Conservation (phyloP, 2,797 vertebrate species). For the Darevskia nairensis region DNA sequence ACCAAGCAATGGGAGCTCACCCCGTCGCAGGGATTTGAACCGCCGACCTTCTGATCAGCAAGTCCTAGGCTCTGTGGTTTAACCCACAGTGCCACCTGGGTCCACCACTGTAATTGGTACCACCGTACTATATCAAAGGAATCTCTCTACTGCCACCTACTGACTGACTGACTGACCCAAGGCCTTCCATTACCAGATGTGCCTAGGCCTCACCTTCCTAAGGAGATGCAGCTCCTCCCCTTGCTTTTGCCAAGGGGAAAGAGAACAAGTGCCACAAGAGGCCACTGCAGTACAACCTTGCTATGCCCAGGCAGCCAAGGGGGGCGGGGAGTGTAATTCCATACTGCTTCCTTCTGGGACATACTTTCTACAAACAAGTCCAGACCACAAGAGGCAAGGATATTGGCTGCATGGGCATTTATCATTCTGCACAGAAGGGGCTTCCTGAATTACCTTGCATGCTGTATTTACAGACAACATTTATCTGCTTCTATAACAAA, state of each 20-base stretch:
- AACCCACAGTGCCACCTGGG: too few species aligned
- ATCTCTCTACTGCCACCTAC: neutral
- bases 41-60: too few species aligned
- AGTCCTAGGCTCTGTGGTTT: too few species aligned
- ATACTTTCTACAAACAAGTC: neutral
- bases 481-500: constrained; percentile 18
- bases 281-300: neutral
- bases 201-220: neutral
- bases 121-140: neutral
- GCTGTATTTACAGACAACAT: neutral
- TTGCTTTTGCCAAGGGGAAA: neutral
- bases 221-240: neutral
- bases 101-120: neutral
- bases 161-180: neutral
- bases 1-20: too few species aligned
- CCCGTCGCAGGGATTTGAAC: too few species aligned
- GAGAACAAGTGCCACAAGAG: neutral
- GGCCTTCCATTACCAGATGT: neutral
- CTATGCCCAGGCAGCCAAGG: neutral
- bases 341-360: neutral
- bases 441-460: neutral
- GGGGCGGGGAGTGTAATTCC: neutral
- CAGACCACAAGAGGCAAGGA: neutral
- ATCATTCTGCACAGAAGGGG: neutral
- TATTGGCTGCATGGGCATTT: neutral